phyloP scores from a whole-genome alignment of 2,888 invertebrate genomes.

The Ethmia dodecea region DNA sequence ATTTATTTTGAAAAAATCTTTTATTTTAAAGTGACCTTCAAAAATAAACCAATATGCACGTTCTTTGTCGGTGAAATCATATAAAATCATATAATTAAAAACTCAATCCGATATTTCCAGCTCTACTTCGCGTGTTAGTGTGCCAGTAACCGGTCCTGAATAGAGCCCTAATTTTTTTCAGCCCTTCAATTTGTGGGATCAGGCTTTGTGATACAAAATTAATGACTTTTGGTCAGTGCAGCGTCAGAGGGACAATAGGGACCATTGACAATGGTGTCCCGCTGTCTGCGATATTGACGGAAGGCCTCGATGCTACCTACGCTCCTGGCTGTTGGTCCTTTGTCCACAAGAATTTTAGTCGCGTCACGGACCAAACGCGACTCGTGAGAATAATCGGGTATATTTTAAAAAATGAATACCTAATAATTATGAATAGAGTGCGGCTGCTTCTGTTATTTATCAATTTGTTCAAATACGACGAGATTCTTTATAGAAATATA shows the following conservation, averaged over 20 bases:
- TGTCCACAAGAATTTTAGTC: constrained; percentile 61
- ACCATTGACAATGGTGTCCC: constrained; percentile 70
- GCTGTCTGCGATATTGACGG: constrained; percentile 73
- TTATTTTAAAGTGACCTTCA: no score
- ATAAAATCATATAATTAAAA: constrained; percentile 11
- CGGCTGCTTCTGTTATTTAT: neutral
- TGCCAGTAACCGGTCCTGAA: constrained; percentile 68
- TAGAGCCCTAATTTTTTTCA: constrained; percentile 66
- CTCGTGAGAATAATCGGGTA: constrained; percentile 51
- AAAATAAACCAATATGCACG: no score
- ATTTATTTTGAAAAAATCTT: no score
- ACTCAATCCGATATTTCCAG: constrained; percentile 33
- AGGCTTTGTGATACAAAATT: constrained; percentile 75
- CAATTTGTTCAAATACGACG: no score
- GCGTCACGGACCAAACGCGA: constrained; percentile 61
- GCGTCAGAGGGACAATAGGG: constrained; percentile 56
- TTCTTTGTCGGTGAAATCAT: neutral
- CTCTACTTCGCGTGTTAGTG: constrained; percentile 47
- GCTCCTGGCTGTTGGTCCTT: constrained; percentile 42
- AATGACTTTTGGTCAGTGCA: constrained; percentile 75
- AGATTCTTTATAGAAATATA: no score
- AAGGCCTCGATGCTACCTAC: constrained; percentile 62
- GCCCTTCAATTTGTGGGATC: constrained; percentile 73
- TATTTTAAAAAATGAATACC: constrained; percentile 44
- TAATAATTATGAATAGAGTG: constrained; percentile 48